Evolutionary conservation across 2,797 vertebrate species (phyloP), one percentile per base, ranked within the genome.

Genomic region (Typhlichthys eigenmanni): DNA sequence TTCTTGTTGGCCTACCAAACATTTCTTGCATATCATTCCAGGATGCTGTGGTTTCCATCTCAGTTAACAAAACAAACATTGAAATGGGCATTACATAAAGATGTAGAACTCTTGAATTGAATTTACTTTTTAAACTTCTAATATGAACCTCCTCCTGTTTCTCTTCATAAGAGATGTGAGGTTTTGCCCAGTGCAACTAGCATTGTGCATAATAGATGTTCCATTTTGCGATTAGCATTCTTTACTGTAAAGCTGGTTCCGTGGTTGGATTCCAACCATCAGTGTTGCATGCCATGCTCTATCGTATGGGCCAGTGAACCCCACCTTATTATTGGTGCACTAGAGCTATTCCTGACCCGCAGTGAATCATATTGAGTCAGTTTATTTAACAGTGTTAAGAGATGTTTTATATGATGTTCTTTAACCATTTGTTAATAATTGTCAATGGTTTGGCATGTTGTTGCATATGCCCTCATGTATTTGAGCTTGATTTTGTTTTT

Each of bases 351-450:
- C 93, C 92, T 92, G 87, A 92, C 84, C 81, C 65, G 89, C 60
- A 19, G 77, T 91, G 89, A 94, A 91, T 88, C 80, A 94, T 90
- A 93, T 89, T 85, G 63, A 91, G 79, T 85, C 92, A 88, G 92
- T 93, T 92, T 94, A 90, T 96, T 95, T 95, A 95, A 95, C 95
- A 97, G 95, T 97, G 94, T 97, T 98, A 90, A 79, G 91, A 93
- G 87, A 90, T 90, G 81, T 91, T 94, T 95, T 96, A 91, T 96
- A 95, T 94, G 89, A 95, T 94, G 92, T 93, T 89, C 93, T 94
- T 95, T 95, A 95, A 95, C 91, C 95, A 95, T 96, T 96, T 97
- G 95, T 97, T 94, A 93, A 95, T 89, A 84, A 72, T 71, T 84
- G 94, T 96, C 93, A 91, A 91, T 88, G 69, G 74, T 85, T 94